A percentile compares a stretch with the other conserved stretches of the same genome.
phyloP scores from a whole-genome alignment of 1,140 invertebrate species.

The Metaphire vulgaris region DNA sequence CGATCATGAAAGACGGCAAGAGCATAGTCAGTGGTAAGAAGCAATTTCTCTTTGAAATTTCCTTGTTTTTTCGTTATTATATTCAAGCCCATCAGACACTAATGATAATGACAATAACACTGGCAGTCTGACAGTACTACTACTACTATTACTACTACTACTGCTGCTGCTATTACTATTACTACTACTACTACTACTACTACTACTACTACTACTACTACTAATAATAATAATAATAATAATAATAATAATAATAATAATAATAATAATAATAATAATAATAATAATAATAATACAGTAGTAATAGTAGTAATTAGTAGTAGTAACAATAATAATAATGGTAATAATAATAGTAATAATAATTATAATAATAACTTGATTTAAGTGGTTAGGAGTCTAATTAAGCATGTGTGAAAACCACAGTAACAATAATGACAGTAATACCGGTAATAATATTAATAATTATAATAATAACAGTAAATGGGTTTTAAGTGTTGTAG shows the following conservation, averaged over 20 bases:
- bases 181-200: background rate
- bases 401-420: background rate
- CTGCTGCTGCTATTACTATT: background rate
- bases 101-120: no score
- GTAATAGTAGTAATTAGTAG: no score
- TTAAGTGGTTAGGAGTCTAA: background rate
- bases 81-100: no score
- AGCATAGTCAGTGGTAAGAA: slow-evolving; percentile 66
- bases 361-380: background rate
- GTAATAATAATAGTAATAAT: slow-evolving; percentile 6
- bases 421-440: background rate
- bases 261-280: background rate
- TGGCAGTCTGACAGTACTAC: no score
- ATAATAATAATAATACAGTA: no score
- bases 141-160: background rate
- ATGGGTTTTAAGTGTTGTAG: background rate
- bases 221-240: no score
- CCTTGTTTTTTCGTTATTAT: background rate
- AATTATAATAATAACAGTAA: background rate
- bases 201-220: no score
- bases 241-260: background rate
- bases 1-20: slow-evolving; percentile 70
- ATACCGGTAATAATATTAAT: background rate
- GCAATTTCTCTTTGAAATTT: background rate
- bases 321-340: no score